These are phyloP conservation scores for Diprion similis DNA, from an alignment of 1,140 invertebrate species.

Conservation along the genomic window DNA sequence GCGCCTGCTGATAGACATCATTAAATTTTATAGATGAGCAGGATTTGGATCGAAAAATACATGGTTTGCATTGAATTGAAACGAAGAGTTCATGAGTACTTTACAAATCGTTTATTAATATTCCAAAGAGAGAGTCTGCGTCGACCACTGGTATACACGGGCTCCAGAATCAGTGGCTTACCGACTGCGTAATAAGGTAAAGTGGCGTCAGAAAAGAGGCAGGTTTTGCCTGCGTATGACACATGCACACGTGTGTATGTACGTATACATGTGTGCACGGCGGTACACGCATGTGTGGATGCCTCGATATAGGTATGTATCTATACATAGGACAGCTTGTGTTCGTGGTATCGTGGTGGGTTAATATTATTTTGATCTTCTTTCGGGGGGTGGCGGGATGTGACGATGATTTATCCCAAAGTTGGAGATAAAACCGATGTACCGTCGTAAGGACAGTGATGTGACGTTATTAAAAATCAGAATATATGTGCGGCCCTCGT, in stretches of 20 bases:
- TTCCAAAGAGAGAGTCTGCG: no score
- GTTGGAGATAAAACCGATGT: no score
- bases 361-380: conserved; percentile 1
- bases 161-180: neutral
- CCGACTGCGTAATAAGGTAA: no score
- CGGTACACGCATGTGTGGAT: neutral
- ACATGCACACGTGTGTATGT: neutral
- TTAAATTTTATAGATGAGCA: no score
- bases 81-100: no score
- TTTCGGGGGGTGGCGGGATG: neutral
- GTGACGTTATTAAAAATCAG: neutral
- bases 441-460: no score
- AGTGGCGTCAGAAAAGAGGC: no score
- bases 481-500: neutral
- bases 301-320: neutral
- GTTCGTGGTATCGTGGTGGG: neutral
- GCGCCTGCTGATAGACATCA: no score
- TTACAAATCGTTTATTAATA: no score
- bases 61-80: no score
- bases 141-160: neutral
- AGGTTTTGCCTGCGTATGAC: neutral
- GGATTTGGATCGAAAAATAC: no score
- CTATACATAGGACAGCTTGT: neutral
- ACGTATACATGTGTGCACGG: neutral
- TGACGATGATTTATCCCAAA: neutral